These are phyloP conservation scores for Julus scanicus DNA, from an alignment of 2,888 invertebrate species.

Conservation along the genomic window DNA sequence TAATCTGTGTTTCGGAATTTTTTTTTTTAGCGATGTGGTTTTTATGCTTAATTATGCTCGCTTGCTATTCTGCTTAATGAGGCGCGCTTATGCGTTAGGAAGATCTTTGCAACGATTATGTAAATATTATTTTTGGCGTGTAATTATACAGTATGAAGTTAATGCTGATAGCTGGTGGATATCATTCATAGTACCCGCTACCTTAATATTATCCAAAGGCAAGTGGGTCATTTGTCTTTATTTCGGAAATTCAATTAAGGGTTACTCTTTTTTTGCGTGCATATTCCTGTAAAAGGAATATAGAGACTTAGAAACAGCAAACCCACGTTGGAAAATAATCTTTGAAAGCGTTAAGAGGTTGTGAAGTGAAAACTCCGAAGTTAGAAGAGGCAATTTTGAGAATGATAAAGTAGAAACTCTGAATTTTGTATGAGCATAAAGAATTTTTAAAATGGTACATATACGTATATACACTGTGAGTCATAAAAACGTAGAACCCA, in stretches of 20 bases:
- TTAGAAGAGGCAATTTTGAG: no score
- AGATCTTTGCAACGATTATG: conserved; percentile 18
- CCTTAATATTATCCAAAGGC: conserved; percentile 13
- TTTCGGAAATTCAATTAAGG: not conserved
- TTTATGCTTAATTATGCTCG: conserved; percentile 12
- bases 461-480: no score
- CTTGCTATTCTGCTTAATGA: conserved; percentile 8
- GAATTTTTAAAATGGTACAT: no score
- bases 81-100: not conserved
- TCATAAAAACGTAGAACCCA: no score
- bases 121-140: conserved; percentile 33
- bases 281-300: not conserved
- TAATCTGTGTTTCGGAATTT: not conserved
- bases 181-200: conserved; percentile 10
- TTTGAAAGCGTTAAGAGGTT: no score
- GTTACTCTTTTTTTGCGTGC: not conserved
- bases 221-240: conserved; percentile 19
- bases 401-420: no score
- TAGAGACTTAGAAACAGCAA: no score
- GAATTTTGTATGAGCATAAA: no score
- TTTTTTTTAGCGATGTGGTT: not conserved
- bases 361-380: no score
- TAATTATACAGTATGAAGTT: conserved; percentile 2
- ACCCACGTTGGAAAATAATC: no score
- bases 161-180: not conserved